phyloP scores from a whole-genome alignment of 2,797 vertebrate genomes.

The Chaenodraco wilsoni region DNA sequence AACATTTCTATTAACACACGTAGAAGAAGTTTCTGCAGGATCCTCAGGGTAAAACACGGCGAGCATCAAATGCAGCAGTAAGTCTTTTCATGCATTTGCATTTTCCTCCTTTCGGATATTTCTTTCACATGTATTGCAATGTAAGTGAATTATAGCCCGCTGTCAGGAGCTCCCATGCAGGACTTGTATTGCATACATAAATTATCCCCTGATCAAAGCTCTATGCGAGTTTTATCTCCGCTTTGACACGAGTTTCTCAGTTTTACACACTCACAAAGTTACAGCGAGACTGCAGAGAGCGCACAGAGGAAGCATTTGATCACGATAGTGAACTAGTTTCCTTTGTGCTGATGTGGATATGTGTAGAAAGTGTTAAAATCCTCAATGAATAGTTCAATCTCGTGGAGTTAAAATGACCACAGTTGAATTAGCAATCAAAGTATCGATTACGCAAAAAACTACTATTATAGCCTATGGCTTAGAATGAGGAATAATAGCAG shows the following conservation, averaged over 20 bases:
- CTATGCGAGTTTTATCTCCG: constrained; percentile 39
- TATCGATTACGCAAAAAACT: neutral
- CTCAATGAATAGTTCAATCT: neutral
- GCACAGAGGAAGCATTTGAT: constrained; percentile 8
- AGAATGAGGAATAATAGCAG: neutral
- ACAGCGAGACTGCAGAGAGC: constrained; percentile 35
- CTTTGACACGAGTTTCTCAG: constrained; percentile 50
- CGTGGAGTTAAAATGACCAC: neutral
- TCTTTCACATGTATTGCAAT: constrained; percentile 55
- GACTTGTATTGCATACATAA: constrained; percentile 63
- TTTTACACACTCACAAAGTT: constrained; percentile 62
- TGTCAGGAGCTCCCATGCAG: constrained; percentile 51
- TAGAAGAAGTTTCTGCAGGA: constrained; percentile 16
- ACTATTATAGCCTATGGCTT: neutral
- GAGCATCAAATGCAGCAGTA: constrained; percentile 42
- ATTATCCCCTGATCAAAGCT: constrained; percentile 71
- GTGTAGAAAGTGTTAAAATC: neutral
- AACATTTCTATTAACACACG: constrained; percentile 28
- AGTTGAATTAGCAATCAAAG: neutral
- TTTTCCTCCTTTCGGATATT: constrained; percentile 64
- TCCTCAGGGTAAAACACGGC: constrained; percentile 39
- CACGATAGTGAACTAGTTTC: too few relatives aligned
- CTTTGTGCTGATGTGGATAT: neutral
- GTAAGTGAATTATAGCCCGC: constrained; percentile 64
- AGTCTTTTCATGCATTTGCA: constrained; percentile 64